Base-by-base conservation (phyloP, 2,888 invertebrate genomes). In the Cantharis rufa region DNA sequence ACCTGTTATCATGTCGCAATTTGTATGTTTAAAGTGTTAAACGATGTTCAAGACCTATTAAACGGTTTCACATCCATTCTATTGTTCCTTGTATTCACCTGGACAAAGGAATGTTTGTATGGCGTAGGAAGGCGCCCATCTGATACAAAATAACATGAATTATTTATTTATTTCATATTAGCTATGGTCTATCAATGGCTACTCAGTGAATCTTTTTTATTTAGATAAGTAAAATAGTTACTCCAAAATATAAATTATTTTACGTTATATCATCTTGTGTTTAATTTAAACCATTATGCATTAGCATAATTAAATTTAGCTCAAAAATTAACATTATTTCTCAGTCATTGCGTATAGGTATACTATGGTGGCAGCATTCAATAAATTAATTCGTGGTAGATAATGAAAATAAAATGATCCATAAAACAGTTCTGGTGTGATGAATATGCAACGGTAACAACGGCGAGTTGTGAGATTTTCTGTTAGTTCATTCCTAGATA, bases 21-120 rank as follows among this genome's bases (percentile, higher is more conserved):
- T 78, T 78, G 78, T 79, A 77, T 72, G 74, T 71, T 73, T 76
- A 77, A 79, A 79, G 79, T 77, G 79, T 77, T 79, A 79, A 79
- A 77, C 77, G 76, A 75, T 79, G 79, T 79, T 79, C 74, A 72
- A 77, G 69, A 72, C 76, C 74, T 79, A 75, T 77, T 79, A 75
- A 79, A 74, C 70, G 73, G 77, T 75, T 71, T 75, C 79, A 72
- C 79, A 77, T 79, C 74, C 77, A 77, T 75, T 79, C 77, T 74
- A 77, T 79, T 79, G 79, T 79, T 79, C 70, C 72, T 66, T 62
- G 28, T 68, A 75, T 72, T 72, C 79, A 79, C 79, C 77, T 77
- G 77, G 77, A 76, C 77, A 79, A 74, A 79, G 73, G 77, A 62
- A 76, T 71, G 74, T 66, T 74, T 73, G 71, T 72, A 76, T 77